Conservation (phyloP, 2,113 vertebrate species). For the Gymnorhina tibicen region DNA sequence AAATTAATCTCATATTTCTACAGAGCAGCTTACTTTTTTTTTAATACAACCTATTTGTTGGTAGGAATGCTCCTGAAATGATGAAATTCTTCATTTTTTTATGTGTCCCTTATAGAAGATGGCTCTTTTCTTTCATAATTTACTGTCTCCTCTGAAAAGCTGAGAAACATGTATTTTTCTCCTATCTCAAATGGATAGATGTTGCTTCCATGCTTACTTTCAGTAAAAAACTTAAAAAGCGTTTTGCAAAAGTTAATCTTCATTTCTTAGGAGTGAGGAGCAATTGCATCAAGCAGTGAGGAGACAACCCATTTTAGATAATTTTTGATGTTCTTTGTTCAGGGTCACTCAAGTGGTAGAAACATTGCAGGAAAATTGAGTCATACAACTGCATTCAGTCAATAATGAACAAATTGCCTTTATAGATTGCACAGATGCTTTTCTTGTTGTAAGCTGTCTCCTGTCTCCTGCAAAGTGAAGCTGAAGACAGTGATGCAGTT, state of each 20-base stretch:
- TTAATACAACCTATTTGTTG: not conserved
- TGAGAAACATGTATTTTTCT: not conserved
- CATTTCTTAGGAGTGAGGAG: not conserved
- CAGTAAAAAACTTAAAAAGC: not conserved
- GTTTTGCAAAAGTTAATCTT: not conserved
- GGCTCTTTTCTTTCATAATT: not conserved
- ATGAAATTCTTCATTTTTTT: not conserved
- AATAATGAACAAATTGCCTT: not conserved
- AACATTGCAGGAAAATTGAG: not conserved
- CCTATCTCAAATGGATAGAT: accelerated
- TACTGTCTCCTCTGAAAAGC: not conserved
- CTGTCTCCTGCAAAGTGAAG: not conserved
- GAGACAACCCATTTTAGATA: not conserved
- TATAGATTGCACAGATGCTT: not conserved
- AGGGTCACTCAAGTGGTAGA: not conserved
- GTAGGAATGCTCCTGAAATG: not conserved
- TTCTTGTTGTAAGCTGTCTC: not conserved
- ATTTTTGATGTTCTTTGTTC: not conserved
- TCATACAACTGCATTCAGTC: not conserved
- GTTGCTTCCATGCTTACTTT: not conserved
- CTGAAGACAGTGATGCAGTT: not conserved
- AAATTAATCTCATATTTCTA: not conserved
- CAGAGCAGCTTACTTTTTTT: not conserved
- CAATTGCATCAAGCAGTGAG: not conserved
- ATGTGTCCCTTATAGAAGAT: not conserved